These are phyloP conservation scores for Tortrix viridana DNA, from an alignment of 2,888 invertebrate genomes.

Conservation along the genomic window DNA sequence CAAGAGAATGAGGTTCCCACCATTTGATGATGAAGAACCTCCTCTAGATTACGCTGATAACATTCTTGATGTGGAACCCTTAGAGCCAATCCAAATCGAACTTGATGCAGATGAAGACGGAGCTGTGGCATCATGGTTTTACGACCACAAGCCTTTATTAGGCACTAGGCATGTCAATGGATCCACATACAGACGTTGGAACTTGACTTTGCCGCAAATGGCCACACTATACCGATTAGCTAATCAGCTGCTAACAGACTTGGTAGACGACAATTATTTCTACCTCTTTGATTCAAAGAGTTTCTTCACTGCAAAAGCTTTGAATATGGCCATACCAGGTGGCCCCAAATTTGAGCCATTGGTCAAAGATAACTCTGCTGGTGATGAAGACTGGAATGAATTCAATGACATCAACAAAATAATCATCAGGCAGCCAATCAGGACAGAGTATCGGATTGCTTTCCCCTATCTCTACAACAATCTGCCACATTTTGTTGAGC, in stretches of 20 bases:
- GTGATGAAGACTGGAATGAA: conserved; percentile 99
- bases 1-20: conserved; percentile 99
- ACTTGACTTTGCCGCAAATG: conserved; percentile 97
- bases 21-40: conserved; percentile 99
- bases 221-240: conserved; percentile 98
- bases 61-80: conserved; percentile 98
- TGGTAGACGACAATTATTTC: conserved; percentile 99
- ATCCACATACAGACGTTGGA: conserved; percentile 98
- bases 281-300: conserved; percentile 99
- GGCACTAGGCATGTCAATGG: conserved; percentile 98
- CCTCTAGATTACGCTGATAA: conserved; percentile 99
- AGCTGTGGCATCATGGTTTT: conserved; percentile 98
- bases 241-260: conserved; percentile 98
- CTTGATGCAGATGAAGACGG: conserved; percentile 97
- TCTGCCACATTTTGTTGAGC: conserved; percentile 98
- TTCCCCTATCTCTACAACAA: conserved; percentile 99
- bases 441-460: conserved; percentile 99
- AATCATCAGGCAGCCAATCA: conserved; percentile 98
- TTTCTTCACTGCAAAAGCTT: conserved; percentile 99
- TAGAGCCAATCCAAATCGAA: conserved; percentile 99
- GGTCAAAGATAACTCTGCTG: conserved; percentile 98
- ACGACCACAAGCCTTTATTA: conserved; percentile 98
- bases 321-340: conserved; percentile 99
- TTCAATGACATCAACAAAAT: conserved; percentile 99
- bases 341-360: conserved; percentile 99